Evolutionary conservation across 2,888 invertebrate species (phyloP), one percentile per base, ranked within the genome.

Genomic region (Biston stratarius): DNA sequence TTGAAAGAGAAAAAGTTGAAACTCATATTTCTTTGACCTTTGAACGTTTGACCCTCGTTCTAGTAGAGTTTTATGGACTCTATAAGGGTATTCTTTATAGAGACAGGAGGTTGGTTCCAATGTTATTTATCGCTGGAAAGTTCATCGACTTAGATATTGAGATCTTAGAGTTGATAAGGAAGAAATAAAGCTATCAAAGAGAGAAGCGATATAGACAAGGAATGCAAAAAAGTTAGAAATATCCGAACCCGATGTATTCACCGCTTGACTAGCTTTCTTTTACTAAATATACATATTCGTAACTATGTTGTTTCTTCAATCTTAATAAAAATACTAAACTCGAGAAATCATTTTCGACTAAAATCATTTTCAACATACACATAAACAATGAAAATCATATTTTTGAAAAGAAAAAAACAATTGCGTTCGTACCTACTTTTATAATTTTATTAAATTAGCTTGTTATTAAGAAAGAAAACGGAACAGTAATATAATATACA

Each of bases 121-220:
- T 49, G 67, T 73, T 61, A 75, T 75, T 73, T 75, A 75, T 69
- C 47, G 62, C 51, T 49, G 55, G 34, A 52, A 70, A 70, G 69
- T 73, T 71, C 67, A 64, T 51, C 34, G 67, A 55, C 69, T 62
- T 61, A 59, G 60, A 53, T 59, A 64, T 58, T 63, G 48, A 62
- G 67, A 45, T 60, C 51, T 53, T 42, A 45, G 55, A 57, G 61
- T 58, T 11, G 47, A 47, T 53, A 44, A 57, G 64, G n/a, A 53
- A 40, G 38, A 8, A n/a, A n/a, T 11, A 12, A 10, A 45, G 34
- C 10, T 38, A 45, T 33, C 8, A 24, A 6, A 15, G 8, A 45
- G 6, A 14, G 14, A 14, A 48, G 15, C 14, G 15, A 53, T n/a
- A 36, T 2, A 40, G 14, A 53, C 15, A 40, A 53, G 45, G 9